Conservation (phyloP, 2,797 vertebrate species). For the Galago senegalensis region DNA sequence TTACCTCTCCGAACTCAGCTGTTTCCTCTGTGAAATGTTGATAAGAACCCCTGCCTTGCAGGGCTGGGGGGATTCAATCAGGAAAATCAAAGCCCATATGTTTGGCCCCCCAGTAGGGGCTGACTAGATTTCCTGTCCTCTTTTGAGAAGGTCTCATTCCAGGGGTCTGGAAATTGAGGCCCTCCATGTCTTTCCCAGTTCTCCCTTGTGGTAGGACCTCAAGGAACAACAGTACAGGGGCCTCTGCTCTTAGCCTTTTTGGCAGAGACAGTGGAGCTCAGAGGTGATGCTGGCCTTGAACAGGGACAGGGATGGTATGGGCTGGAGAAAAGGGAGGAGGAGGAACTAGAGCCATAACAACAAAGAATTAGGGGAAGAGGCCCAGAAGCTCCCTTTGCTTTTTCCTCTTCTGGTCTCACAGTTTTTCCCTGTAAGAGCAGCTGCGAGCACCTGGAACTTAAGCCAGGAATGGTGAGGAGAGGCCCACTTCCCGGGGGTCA, state of each 20-base stretch:
- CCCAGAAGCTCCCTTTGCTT: not conserved
- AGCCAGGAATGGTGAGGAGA: constrained; percentile 2
- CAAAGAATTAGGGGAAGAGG: not conserved
- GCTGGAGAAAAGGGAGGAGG: not conserved
- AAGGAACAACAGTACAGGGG: not conserved
- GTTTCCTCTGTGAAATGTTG: constrained; percentile 29
- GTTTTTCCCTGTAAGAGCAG: not conserved
- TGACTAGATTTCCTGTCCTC: not conserved
- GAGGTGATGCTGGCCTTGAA: not conserved
- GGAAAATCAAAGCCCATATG: not conserved
- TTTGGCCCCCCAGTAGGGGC: not conserved
- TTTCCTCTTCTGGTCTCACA: not conserved
- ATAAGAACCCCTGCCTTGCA: not conserved
- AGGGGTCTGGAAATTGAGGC: not conserved
- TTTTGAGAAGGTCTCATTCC: not conserved
- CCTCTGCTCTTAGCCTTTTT: not conserved
- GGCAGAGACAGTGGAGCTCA: not conserved
- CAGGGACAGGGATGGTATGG: not conserved
- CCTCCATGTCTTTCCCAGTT: not conserved
- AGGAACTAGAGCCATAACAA: not conserved
- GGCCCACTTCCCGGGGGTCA: not conserved
- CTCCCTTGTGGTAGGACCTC: not conserved
- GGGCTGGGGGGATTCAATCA: not conserved
- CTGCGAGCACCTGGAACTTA: not conserved
- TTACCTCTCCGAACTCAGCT: not conserved